Base-by-base conservation (phyloP, 2,888 invertebrate genomes). In the Aromia moschata region DNA sequence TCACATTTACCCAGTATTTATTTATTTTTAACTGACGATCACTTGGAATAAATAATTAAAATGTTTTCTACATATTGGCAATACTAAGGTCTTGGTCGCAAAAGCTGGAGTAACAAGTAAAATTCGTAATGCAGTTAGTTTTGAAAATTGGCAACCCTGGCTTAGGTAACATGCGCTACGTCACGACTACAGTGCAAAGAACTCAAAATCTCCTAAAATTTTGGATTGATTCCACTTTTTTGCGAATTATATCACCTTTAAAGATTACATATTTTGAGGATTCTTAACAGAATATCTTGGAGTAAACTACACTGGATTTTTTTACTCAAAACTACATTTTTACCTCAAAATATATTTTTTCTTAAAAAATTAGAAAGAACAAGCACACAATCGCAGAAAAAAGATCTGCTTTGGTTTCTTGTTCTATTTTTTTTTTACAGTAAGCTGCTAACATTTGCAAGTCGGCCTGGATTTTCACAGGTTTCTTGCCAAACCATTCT, bases 381-480 rank as follows among this genome's bases (percentile, higher is more conserved):
- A 7, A 7, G 4, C 25, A 25, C 25, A 25, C 4, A 25, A 3
- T 7, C 4, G 25, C 25, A 3, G 25, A 25, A 5, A 3, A 3
- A 25, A 3, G 25, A 3, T 7, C 25, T 25, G 25, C 4, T 3
- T 7, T 3, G 25, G 31, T 15, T 30, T 15, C 11, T n/a, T 17
- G 17, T 17, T 12, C 20, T 11, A 40, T 17, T 11, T 16, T 5
- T 17, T 40, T 10, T n/a, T 40, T 18, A 12, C 11, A 18, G 25
- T 2, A 49, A 49, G 49, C 49, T 37, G 47, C 47, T 37, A 7
- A 12, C 20, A 49, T 25, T 20, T 38, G 25, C 49, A 49, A 47
- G 37, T n/a, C 38, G 49, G 61, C 66, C 68, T 67, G 64, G 70
- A 56, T 61, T 55, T 59, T 60, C 46, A 59, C 61, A 65, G 68